Conservation (phyloP, 2,888 invertebrate genomes). For the Conomelus anceps region DNA sequence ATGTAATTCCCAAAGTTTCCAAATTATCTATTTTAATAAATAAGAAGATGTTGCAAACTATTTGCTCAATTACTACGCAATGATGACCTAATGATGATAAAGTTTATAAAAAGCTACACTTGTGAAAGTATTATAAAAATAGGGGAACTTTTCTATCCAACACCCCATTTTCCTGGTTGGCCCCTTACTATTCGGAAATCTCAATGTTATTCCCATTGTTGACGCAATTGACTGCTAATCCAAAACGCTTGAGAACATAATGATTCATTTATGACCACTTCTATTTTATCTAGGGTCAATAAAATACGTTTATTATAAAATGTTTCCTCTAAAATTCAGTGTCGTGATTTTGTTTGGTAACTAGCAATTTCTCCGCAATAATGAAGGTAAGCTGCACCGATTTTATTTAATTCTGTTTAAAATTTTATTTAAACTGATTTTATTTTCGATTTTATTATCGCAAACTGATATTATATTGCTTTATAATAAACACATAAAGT, state of each 20-base stretch:
- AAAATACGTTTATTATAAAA: background rate
- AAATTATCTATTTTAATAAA: no score
- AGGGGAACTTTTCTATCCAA: background rate
- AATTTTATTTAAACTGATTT: no score
- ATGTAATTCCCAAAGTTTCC: no score
- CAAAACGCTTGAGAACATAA: background rate
- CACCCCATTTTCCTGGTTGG: background rate
- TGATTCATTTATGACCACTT: background rate
- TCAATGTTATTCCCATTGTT: background rate
- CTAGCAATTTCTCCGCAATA: background rate
- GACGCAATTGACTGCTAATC: background rate
- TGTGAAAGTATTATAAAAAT: background rate
- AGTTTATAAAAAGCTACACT: background rate
- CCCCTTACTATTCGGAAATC: background rate
- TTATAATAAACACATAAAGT: no score
- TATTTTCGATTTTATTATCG: no score
- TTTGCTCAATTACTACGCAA: no score
- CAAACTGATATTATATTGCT: no score
- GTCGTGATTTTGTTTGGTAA: background rate
- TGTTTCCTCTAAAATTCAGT: background rate
- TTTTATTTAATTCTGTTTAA: no score
- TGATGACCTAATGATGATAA: background rate
- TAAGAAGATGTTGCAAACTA: no score
- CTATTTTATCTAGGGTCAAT: background rate
- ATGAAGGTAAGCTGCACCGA: background rate